Evolutionary conservation across 2,888 invertebrate species (phyloP).

Genomic region (Oegoconia quadripuncta): DNA sequence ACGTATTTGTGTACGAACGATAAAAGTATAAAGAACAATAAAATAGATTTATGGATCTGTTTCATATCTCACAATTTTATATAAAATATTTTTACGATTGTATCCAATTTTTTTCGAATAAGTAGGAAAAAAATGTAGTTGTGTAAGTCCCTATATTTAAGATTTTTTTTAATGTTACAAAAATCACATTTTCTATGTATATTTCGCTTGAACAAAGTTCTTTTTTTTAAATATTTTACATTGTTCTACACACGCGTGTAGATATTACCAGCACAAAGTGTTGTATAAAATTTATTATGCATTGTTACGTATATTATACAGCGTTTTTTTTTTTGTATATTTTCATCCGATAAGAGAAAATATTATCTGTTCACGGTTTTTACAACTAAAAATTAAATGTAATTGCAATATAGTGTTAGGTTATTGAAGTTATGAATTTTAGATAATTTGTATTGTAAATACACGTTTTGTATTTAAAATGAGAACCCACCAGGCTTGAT

Average conservation of each 20-base stretch:
- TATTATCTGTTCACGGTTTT: slow-evolving; percentile 6
- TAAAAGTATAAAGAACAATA: background rate
- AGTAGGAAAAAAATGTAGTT: slow-evolving; percentile 7
- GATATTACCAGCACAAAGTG: slow-evolving; percentile 53
- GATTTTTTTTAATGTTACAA: slow-evolving; percentile 25
- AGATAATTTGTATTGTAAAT: slow-evolving; percentile 43
- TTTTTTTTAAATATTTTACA: slow-evolving; percentile 30
- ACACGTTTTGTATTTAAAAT: slow-evolving; percentile 37
- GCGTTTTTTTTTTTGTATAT: slow-evolving; percentile 53
- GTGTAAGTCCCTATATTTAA: slow-evolving; percentile 22
- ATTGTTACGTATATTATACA: slow-evolving; percentile 32
- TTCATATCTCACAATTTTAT: slow-evolving; percentile 6
- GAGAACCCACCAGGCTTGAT: slow-evolving; percentile 51
- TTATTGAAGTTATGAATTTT: slow-evolving; percentile 12
- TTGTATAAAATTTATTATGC: slow-evolving; percentile 45
- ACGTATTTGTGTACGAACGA: background rate
- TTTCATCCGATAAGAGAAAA: slow-evolving; percentile 30
- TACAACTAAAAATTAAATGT: slow-evolving; percentile 17
- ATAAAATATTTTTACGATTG: slow-evolving; percentile 3
- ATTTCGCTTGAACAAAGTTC: slow-evolving; percentile 71
- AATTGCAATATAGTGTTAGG: slow-evolving; percentile 35
- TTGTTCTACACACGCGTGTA: slow-evolving; percentile 39
- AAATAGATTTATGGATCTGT: background rate
- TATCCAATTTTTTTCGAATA: slow-evolving; percentile 1
- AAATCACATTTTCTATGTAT: slow-evolving; percentile 38